Base-by-base conservation (phyloP, 2,113 vertebrate species). In the Lepisosteus osseus region DNA sequence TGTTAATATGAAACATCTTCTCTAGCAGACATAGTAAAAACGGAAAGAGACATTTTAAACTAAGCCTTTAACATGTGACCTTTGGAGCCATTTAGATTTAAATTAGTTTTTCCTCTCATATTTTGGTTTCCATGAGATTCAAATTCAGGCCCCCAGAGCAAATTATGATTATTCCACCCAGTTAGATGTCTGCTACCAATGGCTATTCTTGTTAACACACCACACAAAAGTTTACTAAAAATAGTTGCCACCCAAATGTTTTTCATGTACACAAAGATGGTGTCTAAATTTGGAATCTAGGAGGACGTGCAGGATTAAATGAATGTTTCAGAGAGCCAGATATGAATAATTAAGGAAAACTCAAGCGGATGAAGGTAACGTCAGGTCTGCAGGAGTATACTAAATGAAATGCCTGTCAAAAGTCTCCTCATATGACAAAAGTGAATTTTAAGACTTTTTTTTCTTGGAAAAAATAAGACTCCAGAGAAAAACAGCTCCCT, bases 301-400 rank as follows among this genome's bases (percentile, higher is more conserved):
- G 14, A 14, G 68, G 42, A 68, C 13, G 12, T 44, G n/a, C 41
- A 43, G 44, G 65, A 63, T 47, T 7, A n/a, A 6, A 57, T 71
- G 67, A 71, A 76, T 70, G 56, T 73, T 73, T 68, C 12, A 63
- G 68, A 44, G 17, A 29, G 43, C 42, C 57, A 55, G 54, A 40
- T 12, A 54, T 75, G 12, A 76, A 73, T 75, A 68, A 69, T 76
- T 69, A 44, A 57, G 45, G 2, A 47, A 13, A 65, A 65, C 7
- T 2, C 9, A 5, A 65, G 47, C 12, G 54, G 45, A 14, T 71
- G 40, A 59, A 67, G 42, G 74, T 45, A 64, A 69, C 67, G 44
- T n/a, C 5, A 13, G 12, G 1, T n/a, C 11, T n/a, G 11, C 2
- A 59, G 12, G 11, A 59, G 57, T 2, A n/a, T 29, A 29, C 29